Evolutionary conservation across 2,797 vertebrate genomes (phyloP).

Genomic region (Pseudopleuronectes americanus): DNA sequence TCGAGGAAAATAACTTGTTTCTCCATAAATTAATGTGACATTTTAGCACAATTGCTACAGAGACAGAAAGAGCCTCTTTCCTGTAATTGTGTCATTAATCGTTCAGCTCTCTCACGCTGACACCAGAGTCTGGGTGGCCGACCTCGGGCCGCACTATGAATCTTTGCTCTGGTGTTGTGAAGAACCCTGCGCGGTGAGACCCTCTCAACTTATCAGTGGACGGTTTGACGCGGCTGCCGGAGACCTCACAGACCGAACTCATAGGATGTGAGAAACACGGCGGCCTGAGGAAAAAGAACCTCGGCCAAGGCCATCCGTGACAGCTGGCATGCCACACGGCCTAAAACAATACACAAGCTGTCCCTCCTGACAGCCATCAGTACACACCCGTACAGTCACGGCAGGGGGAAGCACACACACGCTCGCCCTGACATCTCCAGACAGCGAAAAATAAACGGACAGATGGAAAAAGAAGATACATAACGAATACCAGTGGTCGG

Average conservation of each 20-base stretch:
- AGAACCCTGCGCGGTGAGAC: conserved; percentile 23
- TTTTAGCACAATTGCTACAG: background rate
- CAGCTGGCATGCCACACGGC: conserved; percentile 70
- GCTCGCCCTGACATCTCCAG: conserved; percentile 65
- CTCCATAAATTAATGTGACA: background rate
- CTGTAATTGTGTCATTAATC: conserved; percentile 2
- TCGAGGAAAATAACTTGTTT: background rate
- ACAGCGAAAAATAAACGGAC: conserved; percentile 78
- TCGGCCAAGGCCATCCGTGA: conserved; percentile 73
- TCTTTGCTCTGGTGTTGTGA: conserved; percentile 34
- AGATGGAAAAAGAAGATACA: conserved; percentile 69
- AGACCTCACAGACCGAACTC: conserved; percentile 69
- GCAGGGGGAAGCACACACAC: conserved; percentile 60
- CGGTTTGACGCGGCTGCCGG: conserved; percentile 55
- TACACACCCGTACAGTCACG: conserved; percentile 65
- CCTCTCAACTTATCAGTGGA: conserved; percentile 65
- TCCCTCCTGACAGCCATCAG: conserved; percentile 70
- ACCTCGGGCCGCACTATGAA: conserved; percentile 16
- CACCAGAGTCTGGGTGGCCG: conserved; percentile 57
- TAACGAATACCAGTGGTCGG: conserved; percentile 78
- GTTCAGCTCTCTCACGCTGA: conserved; percentile 17
- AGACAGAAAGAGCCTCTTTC: background rate
- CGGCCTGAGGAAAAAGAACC: conserved; percentile 48
- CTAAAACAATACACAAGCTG: conserved; percentile 80
- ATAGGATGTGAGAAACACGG: conserved; percentile 43